Evolutionary conservation across 1,140 invertebrate species (phyloP).

Genomic region (Neotoxoptera formosana): DNA sequence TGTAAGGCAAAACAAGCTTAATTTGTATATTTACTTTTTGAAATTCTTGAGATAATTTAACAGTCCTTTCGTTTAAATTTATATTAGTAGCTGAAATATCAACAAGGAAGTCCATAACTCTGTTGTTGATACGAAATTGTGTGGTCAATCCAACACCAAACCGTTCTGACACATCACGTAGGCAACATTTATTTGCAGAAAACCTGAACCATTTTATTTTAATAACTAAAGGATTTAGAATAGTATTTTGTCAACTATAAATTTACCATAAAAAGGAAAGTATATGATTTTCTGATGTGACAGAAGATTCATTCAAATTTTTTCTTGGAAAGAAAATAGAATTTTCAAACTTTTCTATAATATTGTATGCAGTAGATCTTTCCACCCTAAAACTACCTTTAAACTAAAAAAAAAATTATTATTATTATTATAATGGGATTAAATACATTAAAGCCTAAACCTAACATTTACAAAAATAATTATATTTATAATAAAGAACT

Average conservation of each 20-base stretch:
- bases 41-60: no score
- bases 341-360: neutral
- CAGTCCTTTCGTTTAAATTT: no score
- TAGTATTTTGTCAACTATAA: neutral
- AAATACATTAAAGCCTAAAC: neutral
- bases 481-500: neutral
- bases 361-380: neutral
- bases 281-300: neutral
- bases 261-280: conserved; percentile 11
- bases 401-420: neutral
- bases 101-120: no score
- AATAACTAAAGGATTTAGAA: neutral
- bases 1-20: no score
- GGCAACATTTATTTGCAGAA: conserved; percentile 6
- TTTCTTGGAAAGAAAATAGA: neutral
- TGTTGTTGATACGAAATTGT: no score
- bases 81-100: no score
- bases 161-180: no score
- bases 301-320: neutral
- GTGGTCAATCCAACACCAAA: no score
- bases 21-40: no score
- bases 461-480: neutral
- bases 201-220: conserved; percentile 1
- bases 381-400: conserved; percentile 11
- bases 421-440: neutral